Base-by-base conservation (phyloP, 2,888 invertebrate species). In the Phalera bucephala region DNA sequence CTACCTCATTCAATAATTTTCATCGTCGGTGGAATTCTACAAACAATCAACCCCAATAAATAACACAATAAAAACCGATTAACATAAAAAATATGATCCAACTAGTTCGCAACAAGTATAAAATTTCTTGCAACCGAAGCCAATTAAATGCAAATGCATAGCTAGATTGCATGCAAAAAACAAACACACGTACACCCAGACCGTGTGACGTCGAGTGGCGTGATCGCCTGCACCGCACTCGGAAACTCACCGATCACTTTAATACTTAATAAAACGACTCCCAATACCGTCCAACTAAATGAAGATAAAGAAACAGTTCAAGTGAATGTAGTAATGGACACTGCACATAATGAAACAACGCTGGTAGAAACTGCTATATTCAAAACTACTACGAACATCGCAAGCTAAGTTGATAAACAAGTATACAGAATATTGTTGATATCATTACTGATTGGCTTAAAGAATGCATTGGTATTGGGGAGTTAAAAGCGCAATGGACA, bases 181-280 rank as follows among this genome's bases (percentile, higher is more conserved):
- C 42, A 52, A 21, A 36, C 35, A 47, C 33, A 60, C 52, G 43
- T 36, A 34, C 45, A 52, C 23, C 34, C 40, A 50, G 48, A 47
- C 36, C 33, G 48, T 27, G 33, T 69, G 64, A 65, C 66, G 70
- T 48, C 33, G 35, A 45, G 46, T 78, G 73, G 76, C 77, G 77
- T 76, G 76, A 74, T 67, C 45, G 50, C 48, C 35, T 46, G 38
- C 45, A 45, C 37, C 29, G 25, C 35, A 58, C 52, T 41, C 57
- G 11, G 26, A 27, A 25, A 3, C 2, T 6, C 3, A 8, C 12
- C 10, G 6, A 19, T 22, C 1, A n/a, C 23, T 11, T 9, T 26
- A 2, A 31, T 28, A 15, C 10, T 11, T 26, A 8, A 14, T 10
- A 5, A 17, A 3, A 21, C 32, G 20, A 5, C 17, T 31, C 52